phyloP scores from a whole-genome alignment of 2,797 vertebrate genomes.

The Gadopsis marmoratus region DNA sequence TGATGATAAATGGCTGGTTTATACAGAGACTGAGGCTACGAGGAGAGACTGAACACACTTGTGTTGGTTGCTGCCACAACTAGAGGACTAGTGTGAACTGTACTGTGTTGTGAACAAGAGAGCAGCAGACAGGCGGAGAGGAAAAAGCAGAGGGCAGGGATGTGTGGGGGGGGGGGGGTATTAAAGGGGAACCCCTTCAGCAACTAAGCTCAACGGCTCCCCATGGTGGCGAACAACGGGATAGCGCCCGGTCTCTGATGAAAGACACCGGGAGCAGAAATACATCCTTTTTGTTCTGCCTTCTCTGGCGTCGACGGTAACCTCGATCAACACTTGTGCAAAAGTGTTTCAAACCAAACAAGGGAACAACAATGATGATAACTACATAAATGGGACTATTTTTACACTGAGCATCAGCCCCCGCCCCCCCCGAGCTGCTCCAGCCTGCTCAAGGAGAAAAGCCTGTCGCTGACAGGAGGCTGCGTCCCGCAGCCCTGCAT shows the following conservation, averaged over 20 bases:
- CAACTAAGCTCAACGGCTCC: slow-evolving; percentile 67
- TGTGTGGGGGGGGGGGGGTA: slow-evolving; percentile 37
- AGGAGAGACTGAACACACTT: slow-evolving; percentile 63
- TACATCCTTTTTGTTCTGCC: slow-evolving; percentile 20
- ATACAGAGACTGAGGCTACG: slow-evolving; percentile 57
- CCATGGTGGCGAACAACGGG: slow-evolving; percentile 45
- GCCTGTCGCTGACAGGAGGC: slow-evolving; percentile 37
- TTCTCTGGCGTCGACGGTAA: neutral
- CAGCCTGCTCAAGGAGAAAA: slow-evolving; percentile 25
- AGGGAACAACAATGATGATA: accelerated
- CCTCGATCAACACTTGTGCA: neutral
- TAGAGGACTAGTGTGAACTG: slow-evolving; percentile 67
- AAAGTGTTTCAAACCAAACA: neutral
- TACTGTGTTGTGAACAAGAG: slow-evolving; percentile 61
- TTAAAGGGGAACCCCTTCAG: slow-evolving; percentile 67
- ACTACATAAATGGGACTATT: accelerated
- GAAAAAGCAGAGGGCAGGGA: slow-evolving; percentile 59
- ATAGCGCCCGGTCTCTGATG: neutral
- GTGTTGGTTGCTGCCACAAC: slow-evolving; percentile 66
- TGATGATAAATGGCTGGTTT: slow-evolving; percentile 75
- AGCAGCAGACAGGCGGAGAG: slow-evolving; percentile 63
- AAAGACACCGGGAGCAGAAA: slow-evolving; percentile 7
- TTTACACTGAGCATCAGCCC: neutral
- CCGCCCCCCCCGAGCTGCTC: neutral
- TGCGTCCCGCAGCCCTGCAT: slow-evolving; percentile 79